A percentile compares a stretch with the other conserved stretches of the same genome.
These are phyloP conservation scores for Alexandromys fortis DNA, from an alignment of 2,113 vertebrate genomes.

Conservation along the genomic window DNA sequence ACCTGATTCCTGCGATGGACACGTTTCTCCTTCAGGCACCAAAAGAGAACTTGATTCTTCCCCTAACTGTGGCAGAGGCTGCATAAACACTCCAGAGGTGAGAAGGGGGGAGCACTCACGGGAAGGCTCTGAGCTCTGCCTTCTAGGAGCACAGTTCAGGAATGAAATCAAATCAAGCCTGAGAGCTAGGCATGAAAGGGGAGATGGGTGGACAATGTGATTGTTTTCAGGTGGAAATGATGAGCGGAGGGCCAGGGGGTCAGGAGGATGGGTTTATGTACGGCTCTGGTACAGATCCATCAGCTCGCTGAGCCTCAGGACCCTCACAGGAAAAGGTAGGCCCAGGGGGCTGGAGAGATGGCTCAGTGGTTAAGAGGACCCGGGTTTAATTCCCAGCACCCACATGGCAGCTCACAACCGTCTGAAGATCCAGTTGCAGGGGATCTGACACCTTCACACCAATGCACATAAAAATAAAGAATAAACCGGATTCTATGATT, in stretches of 20 bases:
- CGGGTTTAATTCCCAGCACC: too few species aligned
- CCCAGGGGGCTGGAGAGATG: too few species aligned
- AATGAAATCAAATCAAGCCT: background rate
- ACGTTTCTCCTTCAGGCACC: background rate
- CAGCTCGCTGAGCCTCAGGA: background rate
- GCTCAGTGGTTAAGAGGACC: too few species aligned
- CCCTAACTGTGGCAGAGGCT: background rate
- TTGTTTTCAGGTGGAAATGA: background rate
- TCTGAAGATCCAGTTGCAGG: too few species aligned
- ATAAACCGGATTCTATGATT: background rate
- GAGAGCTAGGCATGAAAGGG: background rate
- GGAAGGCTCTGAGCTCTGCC: background rate
- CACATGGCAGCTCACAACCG: too few species aligned
- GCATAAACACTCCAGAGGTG: background rate
- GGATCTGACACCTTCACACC: too few species aligned
- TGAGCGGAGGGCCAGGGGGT: too few species aligned
- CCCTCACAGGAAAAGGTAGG: background rate
- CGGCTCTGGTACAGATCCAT: background rate
- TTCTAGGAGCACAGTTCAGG: background rate
- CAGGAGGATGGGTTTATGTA: background rate
- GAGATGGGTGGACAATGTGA: background rate
- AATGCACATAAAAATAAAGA: too few species aligned
- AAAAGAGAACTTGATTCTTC: constrained; percentile 20
- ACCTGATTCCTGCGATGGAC: background rate
- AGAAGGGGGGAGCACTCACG: background rate